Conservation (phyloP, 2,888 invertebrate genomes). For the Mimachlamys varia region DNA sequence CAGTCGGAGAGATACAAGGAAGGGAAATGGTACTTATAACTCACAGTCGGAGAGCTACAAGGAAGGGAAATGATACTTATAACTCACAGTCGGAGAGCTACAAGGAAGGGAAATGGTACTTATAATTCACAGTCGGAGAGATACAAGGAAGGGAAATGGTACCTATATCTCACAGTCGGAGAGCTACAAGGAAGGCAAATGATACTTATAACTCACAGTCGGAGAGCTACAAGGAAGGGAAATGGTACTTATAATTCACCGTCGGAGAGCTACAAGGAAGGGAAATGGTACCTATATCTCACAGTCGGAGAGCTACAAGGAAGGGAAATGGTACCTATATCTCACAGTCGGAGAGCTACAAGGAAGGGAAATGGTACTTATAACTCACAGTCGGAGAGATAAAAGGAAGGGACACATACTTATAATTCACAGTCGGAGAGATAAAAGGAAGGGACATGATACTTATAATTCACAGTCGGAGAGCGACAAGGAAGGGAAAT, state of each 20-base stretch:
- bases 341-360: slow-evolving; percentile 37
- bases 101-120: slow-evolving; percentile 44
- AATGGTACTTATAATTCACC: too few relatives aligned
- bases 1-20: slow-evolving; percentile 42
- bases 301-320: slow-evolving; percentile 43
- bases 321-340: too few relatives aligned
- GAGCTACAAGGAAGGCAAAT: slow-evolving; percentile 42
- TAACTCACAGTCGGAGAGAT: slow-evolving; percentile 38
- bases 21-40: too few relatives aligned
- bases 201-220: too few relatives aligned
- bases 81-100: slow-evolving; percentile 38
- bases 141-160: slow-evolving; percentile 43
- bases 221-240: slow-evolving; percentile 43
- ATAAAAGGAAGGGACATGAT: slow-evolving; percentile 43
- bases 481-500: too few relatives aligned
- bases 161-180: too few relatives aligned
- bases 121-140: slow-evolving; percentile 38
- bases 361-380: slow-evolving; percentile 45
- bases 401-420: slow-evolving; percentile 43
- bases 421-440: slow-evolving; percentile 38
- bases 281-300: too few relatives aligned
- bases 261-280: slow-evolving; percentile 43
- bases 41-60: slow-evolving; percentile 37
- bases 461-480: too few relatives aligned
- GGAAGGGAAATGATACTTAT: slow-evolving; percentile 46